These are phyloP conservation scores for Parnassius smintheus DNA, from an alignment of 2,888 invertebrate species.

Conservation along the genomic window DNA sequence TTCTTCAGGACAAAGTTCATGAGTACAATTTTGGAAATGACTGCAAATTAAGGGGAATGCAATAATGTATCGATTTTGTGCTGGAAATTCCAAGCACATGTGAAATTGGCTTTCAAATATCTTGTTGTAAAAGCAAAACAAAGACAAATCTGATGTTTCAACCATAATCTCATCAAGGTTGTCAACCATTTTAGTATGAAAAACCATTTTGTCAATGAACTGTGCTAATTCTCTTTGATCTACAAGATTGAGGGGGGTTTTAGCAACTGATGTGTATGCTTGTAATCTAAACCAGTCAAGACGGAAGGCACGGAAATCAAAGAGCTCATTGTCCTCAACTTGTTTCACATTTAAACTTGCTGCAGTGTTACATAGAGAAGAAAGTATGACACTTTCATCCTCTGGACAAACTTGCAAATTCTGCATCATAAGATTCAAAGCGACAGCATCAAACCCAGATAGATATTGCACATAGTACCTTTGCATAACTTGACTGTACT, in stretches of 20 bases:
- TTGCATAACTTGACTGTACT: conserved; percentile 98
- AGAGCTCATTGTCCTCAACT: conserved; percentile 97
- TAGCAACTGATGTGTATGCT: conserved; percentile 93
- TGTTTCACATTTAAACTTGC: conserved; percentile 93
- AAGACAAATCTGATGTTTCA: conserved; percentile 97
- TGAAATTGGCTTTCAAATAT: conserved; percentile 99
- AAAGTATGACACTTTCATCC: conserved; percentile 96
- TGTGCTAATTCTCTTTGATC: conserved; percentile 94
- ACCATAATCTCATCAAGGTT: conserved; percentile 97
- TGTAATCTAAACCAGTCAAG: conserved; percentile 99
- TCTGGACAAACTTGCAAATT: conserved; percentile 93
- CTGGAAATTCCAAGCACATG: conserved; percentile 99
- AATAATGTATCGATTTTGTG: conserved; percentile 98
- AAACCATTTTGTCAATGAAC: conserved; percentile 96
- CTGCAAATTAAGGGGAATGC: conserved; percentile 98
- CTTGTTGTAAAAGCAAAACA: conserved; percentile 98
- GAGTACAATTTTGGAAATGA: conserved; percentile 98
- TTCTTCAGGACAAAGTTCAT: conserved; percentile 99
- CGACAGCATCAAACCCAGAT: conserved; percentile 96
- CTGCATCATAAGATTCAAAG: conserved; percentile 92
- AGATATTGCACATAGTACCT: conserved; percentile 98
- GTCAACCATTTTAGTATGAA: conserved; percentile 99
- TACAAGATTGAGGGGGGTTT: conserved; percentile 88
- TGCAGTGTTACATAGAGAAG: conserved; percentile 94
- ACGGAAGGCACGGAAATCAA: conserved; percentile 97